These are phyloP conservation scores for Caenorhabditis becei DNA, from an alignment of 2,888 invertebrate species.

Conservation along the genomic window DNA sequence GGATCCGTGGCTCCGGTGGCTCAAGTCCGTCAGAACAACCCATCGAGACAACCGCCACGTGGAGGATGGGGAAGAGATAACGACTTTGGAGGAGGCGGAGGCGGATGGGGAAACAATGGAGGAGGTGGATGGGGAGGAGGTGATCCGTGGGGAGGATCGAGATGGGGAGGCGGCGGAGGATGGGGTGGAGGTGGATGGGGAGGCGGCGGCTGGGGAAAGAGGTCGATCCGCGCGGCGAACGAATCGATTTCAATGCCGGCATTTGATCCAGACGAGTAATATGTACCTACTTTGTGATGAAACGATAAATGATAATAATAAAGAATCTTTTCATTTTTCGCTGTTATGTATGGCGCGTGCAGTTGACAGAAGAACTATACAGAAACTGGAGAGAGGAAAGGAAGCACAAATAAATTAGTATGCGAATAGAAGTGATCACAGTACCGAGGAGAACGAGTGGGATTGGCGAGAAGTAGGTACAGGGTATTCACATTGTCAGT, in stretches of 20 bases:
- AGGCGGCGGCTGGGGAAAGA: slow-evolving; percentile 49
- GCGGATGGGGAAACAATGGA: slow-evolving; percentile 30
- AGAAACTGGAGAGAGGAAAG: slow-evolving; percentile 25
- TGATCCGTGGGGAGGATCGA: slow-evolving; percentile 23
- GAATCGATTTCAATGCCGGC: slow-evolving; percentile 36
- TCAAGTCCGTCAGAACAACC: slow-evolving; percentile 32
- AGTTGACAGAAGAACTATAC: slow-evolving; percentile 20
- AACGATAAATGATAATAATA: slow-evolving; percentile 32
- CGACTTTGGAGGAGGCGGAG: slow-evolving; percentile 34
- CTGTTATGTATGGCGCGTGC: slow-evolving; percentile 24
- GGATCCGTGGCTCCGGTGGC: slow-evolving; percentile 59
- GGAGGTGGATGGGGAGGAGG: slow-evolving; percentile 44
- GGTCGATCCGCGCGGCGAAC: slow-evolving; percentile 43
- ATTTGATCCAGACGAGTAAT: slow-evolving; percentile 42
- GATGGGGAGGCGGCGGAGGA: slow-evolving; percentile 45
- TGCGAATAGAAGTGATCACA: slow-evolving; percentile 49
- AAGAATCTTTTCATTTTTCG: slow-evolving; percentile 17
- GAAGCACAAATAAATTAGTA: slow-evolving; percentile 22
- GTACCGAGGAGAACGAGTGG: slow-evolving; percentile 1
- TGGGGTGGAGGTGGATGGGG: slow-evolving; percentile 38
- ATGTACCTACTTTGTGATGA: slow-evolving; percentile 15
- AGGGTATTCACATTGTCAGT: slow-evolving; percentile 28
- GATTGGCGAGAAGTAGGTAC: slow-evolving; percentile 20
- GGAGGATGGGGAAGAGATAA: slow-evolving; percentile 50
- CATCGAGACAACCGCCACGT: slow-evolving; percentile 39